These are phyloP conservation scores for Cercopithecus neglectus DNA, from an alignment of 2,797 vertebrate genomes.

Conservation along the genomic window DNA sequence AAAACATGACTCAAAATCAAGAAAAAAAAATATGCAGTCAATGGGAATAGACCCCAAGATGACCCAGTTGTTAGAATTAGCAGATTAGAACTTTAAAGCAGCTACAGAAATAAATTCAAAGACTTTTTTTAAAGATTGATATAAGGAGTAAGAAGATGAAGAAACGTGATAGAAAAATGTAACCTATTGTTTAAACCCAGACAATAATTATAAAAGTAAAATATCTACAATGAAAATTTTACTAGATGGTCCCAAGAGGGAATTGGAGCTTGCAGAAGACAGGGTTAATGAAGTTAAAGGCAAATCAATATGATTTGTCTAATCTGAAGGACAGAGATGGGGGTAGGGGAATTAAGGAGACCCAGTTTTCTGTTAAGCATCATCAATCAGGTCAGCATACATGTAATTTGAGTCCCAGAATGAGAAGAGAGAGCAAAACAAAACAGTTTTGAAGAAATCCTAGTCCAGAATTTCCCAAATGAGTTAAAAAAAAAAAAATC, in stretches of 20 bases:
- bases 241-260: not conserved
- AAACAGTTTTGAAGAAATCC: not conserved
- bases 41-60: not conserved
- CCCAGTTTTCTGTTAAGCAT: not conserved
- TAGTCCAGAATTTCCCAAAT: not conserved
- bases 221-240: constrained; percentile 30
- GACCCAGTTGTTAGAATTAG: not conserved
- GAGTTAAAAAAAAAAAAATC: not conserved
- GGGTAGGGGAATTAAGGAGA: not conserved
- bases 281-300: not conserved
- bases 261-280: not conserved
- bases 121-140: not conserved
- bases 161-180: not conserved
- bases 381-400: not conserved
- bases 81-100: not conserved
- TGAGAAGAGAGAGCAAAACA: not conserved
- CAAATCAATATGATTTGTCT: not conserved
- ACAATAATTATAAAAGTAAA: not conserved
- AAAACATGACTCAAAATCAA: not conserved
- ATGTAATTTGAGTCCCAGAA: not conserved
- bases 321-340: not conserved
- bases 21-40: not conserved
- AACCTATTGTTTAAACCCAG: not conserved
- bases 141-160: not conserved
- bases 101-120: not conserved